Percentiles rank a stretch among this genome's conserved stretches.
phyloP scores from a whole-genome alignment of 2,797 vertebrate species.

The Poecile montanus region DNA sequence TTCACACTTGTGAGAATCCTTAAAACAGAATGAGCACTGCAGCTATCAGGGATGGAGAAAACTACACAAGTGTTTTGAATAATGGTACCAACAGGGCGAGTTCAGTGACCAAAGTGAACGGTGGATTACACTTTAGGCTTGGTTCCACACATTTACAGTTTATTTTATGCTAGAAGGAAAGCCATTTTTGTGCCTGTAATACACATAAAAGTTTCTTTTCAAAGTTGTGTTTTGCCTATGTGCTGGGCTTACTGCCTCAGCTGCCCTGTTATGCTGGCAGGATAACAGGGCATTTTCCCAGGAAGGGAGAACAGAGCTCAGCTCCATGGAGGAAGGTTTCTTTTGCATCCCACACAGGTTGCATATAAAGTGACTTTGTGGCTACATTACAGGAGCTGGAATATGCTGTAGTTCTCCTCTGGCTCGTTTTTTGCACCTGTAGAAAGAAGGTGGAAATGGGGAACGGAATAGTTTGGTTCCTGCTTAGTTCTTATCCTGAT shows the following conservation, averaged over 20 bases:
- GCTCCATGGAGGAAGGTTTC: not conserved
- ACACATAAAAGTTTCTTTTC: not conserved
- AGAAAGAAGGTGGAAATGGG: not conserved
- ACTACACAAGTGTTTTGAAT: not conserved
- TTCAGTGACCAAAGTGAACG: not conserved
- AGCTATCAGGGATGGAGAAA: slow-evolving; percentile 7
- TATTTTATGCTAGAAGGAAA: not conserved
- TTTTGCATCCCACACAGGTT: not conserved
- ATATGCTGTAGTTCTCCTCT: not conserved
- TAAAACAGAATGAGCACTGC: slow-evolving; percentile 12
- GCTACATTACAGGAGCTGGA: not conserved
- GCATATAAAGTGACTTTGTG: not conserved
- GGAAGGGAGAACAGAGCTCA: not conserved
- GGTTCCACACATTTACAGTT: not conserved
- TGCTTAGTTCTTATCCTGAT: not conserved
- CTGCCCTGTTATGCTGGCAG: not conserved
- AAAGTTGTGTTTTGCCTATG: not conserved
- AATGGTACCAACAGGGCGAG: not conserved
- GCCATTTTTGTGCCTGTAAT: not conserved
- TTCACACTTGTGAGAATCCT: slow-evolving; percentile 15
- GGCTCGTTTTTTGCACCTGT: not conserved
- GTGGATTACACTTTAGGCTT: not conserved
- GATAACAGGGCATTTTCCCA: too few relatives aligned
- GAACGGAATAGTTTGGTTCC: not conserved
- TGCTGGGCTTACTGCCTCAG: not conserved